Base-by-base conservation (phyloP, 2,797 vertebrate species). In the Esox lucius region DNA sequence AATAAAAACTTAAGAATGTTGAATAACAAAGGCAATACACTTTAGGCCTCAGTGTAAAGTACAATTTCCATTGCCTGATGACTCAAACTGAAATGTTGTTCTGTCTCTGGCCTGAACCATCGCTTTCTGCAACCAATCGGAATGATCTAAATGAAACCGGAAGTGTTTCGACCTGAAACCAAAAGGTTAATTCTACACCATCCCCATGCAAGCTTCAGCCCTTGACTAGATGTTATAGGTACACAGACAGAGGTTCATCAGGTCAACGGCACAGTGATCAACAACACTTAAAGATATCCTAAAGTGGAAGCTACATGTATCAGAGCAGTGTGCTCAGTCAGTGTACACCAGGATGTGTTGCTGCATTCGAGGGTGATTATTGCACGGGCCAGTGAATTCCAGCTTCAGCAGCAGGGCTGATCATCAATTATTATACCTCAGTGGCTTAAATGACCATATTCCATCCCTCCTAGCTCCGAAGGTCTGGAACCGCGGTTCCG, bases 361-460 rank as follows among this genome's bases (percentile, higher is more conserved):
- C 22, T 61, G 87, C 82, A 86, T 90, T 85, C 88, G 72, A 85
- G 87, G 89, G 80, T 78, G 82, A 87, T 88, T 90, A 90, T 72
- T 42, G 72, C 87, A 92, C 39, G 87, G 91, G 85, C 89, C 90
- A 92, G 88, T 91, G 87, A 86, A 64, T 94, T 90, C 84, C 91
- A 93, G 90, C 92, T 90, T 88, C 77, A 89, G 93, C 93, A 94
- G 91, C 91, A 90, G 90, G 91, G 81, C 87, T 94, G 92, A 93
- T 94, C 92, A 95, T 94, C 93, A 94, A 94, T 95, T 95, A 95
- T 95, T 93, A 94, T 94, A 93, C 93, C 90, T 94, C 92, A 93
- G 89, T 94, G 91, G 83, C 84, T 94, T 88, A 92, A 93, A 93
- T 93, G 91, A 93, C 91, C 88, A 91, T 90, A 88, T 90, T 87